A percentile compares a stretch with the other conserved stretches of the same genome.
Conservation (phyloP, 1,140 invertebrate species). For the Philopotamus ludificatus region DNA sequence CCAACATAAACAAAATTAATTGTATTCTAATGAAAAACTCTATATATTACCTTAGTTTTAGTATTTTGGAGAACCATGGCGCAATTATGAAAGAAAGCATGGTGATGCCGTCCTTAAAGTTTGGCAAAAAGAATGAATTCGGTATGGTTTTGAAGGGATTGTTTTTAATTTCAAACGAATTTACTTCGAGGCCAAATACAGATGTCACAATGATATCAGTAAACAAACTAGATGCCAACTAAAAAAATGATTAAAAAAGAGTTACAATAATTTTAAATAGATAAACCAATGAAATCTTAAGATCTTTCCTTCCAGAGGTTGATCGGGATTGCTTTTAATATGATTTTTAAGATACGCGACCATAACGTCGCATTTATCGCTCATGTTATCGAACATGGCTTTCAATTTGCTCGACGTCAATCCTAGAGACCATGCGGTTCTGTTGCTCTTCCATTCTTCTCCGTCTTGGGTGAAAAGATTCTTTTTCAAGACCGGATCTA, state of each 20-base stretch:
- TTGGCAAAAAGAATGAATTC: not conserved
- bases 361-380: conserved; percentile 2
- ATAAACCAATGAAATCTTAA: not conserved
- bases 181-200: conserved; percentile 1
- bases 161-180: conserved; percentile 7
- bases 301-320: not conserved
- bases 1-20: not conserved
- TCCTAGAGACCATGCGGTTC: conserved; percentile 23
- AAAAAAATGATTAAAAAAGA: not conserved
- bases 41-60: conserved; percentile 5
- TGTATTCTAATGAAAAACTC: not conserved
- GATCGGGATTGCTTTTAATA: not conserved
- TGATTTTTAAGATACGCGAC: not conserved
- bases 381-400: conserved; percentile 18
- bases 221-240: conserved; percentile 4
- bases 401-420: conserved; percentile 45
- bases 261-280: not conserved
- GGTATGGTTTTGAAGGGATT: conserved; percentile 8
- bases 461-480: conserved; percentile 41
- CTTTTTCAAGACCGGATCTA: conserved; percentile 38
- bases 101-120: not conserved
- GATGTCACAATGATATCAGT: conserved; percentile 3
- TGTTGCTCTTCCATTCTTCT: conserved; percentile 43
- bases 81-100: not conserved
- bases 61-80: not conserved